Evolutionary conservation across 2,888 invertebrate species (phyloP), one percentile per base, ranked within the genome.

Genomic region (Ganaspis brasiliensis): DNA sequence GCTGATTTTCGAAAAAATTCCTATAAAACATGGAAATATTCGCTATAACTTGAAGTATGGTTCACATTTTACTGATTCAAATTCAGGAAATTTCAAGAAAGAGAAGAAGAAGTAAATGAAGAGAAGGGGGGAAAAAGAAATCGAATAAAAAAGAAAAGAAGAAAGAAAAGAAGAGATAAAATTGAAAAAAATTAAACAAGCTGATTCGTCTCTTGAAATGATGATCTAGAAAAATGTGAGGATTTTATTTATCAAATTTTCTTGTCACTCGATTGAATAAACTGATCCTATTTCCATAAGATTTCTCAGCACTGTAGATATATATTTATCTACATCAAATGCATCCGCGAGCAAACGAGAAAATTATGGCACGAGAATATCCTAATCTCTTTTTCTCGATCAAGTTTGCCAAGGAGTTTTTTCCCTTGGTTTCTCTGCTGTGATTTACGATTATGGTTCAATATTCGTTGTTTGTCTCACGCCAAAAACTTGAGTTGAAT

Each of bases 301-400:
- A 52, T 52, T 52, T 52, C 19, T 52, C 52, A 19, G 6, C 31
- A 4, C 31, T 31, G 31, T 31, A 6, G 31, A 31, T 31, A 31
- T 31, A 59, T 59, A 59, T 31, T 31, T 59, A 35, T 59, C n/a
- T 35, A 26, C 45, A 45, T 45, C 24, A 67, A 45, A 24, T 67
- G 45, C 67, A 67, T n/a, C 67, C 67, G 45, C 45, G 45, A 67
- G 67, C 67, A 45, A 67, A 67, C 67, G 67, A 67, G 67, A 40
- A 49, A 67, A 67, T 67, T 67, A 67, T 67, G 40, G 67, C 67
- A 19, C 67, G 67, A 67, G 67, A 67, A 67, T 67, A 67, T 67
- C 67, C 67, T 49, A 67, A 67, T 67, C 67, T 67, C 67, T 24
- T 67, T 67, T 67, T n/a, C 67, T 67, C 45, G 40, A 45, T 67